phyloP scores from a whole-genome alignment of 2,888 invertebrate genomes.

The Ecdyonurus torrentis region DNA sequence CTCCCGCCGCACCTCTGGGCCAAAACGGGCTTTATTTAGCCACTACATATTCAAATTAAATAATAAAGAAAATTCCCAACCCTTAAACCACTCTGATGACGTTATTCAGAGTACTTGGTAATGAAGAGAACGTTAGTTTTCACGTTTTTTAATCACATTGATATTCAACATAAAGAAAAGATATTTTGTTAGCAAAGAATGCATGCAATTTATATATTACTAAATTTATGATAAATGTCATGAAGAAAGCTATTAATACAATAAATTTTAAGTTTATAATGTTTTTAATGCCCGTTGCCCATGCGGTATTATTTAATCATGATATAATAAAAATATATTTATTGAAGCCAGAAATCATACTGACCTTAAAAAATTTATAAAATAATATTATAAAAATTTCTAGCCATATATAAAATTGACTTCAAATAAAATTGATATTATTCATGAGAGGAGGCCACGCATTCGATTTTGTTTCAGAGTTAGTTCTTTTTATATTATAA shows the following conservation, averaged over 20 bases:
- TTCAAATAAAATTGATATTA: neutral
- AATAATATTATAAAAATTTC: no score
- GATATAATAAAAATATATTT: neutral
- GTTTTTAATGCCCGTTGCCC: neutral
- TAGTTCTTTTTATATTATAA: neutral
- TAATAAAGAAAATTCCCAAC: neutral
- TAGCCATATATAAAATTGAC: neutral
- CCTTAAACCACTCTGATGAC: neutral
- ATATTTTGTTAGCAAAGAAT: conserved; percentile 1
- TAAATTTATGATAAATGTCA: neutral
- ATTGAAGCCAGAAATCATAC: neutral
- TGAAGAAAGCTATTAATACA: neutral
- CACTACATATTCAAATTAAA: neutral
- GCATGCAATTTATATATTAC: neutral
- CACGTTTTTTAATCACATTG: neutral
- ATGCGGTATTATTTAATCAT: neutral
- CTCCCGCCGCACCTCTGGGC: neutral
- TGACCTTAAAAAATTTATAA: no score
- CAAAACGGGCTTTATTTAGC: neutral
- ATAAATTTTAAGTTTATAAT: neutral
- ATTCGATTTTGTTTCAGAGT: neutral
- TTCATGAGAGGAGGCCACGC: neutral
- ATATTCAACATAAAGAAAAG: neutral
- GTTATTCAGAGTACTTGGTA: neutral
- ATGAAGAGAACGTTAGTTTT: neutral